Evolutionary conservation across 2,888 invertebrate genomes (phyloP).

Genomic region (Drosophila yooni): DNA sequence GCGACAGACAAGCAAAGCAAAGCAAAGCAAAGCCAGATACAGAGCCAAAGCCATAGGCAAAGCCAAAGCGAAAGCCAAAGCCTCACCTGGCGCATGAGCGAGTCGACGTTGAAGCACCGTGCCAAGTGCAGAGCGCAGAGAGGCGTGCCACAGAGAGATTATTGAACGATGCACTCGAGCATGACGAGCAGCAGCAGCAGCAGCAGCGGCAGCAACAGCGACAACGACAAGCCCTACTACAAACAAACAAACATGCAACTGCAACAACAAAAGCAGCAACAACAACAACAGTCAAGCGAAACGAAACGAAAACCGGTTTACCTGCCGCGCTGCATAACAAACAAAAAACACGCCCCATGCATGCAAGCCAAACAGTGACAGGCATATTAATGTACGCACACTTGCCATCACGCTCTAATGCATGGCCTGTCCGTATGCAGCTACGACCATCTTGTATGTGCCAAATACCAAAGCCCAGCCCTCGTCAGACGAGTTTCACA

Average conservation of each 20-base stretch:
- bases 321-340: conserved; percentile 58
- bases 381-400: conserved; percentile 46
- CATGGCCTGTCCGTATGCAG: conserved; percentile 39
- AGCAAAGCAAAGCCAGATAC: conserved; percentile 31
- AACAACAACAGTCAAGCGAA: conserved; percentile 37
- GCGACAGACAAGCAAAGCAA: conserved; percentile 65
- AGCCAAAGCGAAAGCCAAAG: conserved; percentile 46
- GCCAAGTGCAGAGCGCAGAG: conserved; percentile 79
- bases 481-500: conserved; percentile 76
- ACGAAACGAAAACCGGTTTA: conserved; percentile 71
- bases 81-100: conserved; percentile 66
- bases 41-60: conserved; percentile 34
- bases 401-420: conserved; percentile 47
- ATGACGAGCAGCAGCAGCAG: conserved; percentile 63
- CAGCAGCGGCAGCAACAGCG: conserved; percentile 28
- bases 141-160: conserved; percentile 80
- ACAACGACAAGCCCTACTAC: conserved; percentile 44
- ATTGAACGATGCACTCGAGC: conserved; percentile 82
- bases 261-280: conserved; percentile 48
- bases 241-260: conserved; percentile 64
- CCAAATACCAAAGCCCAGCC: conserved; percentile 72
- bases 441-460: conserved; percentile 79
- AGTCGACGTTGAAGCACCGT: conserved; percentile 68
- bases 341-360: conserved; percentile 77
- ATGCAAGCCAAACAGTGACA: conserved; percentile 69